Evolutionary conservation across 2,888 invertebrate genomes (phyloP).

Genomic region (Girardia tigrina): DNA sequence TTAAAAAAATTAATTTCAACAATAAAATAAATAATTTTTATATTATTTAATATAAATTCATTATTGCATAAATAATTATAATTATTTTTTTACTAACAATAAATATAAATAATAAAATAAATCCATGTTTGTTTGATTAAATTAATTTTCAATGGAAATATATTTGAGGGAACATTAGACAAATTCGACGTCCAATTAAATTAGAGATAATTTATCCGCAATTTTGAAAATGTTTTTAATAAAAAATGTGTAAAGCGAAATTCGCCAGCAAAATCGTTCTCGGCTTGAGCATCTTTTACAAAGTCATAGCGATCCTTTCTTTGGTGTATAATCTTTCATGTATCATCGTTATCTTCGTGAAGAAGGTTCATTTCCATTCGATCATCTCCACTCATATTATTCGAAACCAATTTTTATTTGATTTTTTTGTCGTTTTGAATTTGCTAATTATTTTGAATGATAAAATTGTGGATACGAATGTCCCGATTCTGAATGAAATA

Average conservation of each 20-base stretch:
- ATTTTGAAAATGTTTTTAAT: not conserved
- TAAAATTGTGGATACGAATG: not conserved
- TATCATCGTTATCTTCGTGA: not conserved
- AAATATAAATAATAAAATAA: too few relatives aligned
- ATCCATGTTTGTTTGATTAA: too few relatives aligned
- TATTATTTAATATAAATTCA: too few relatives aligned
- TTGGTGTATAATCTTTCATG: not conserved
- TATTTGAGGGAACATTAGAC: too few relatives aligned
- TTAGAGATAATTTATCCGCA: not conserved
- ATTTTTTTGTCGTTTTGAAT: not conserved
- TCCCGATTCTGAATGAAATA: not conserved
- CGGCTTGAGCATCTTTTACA: not conserved
- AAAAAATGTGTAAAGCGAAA: not conserved
- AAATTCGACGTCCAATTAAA: too few relatives aligned
- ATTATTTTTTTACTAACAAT: too few relatives aligned
- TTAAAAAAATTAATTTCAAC: too few relatives aligned
- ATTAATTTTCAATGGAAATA: too few relatives aligned
- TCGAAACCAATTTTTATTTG: not conserved
- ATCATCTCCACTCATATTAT: constrained; percentile 1
- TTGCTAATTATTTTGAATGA: constrained; percentile 11
- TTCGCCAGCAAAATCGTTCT: not conserved
- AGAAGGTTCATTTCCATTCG: not conserved
- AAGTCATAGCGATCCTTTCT: not conserved
- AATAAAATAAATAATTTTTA: too few relatives aligned
- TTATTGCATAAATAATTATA: too few relatives aligned